These are phyloP conservation scores for Drosophila demipolita DNA, from an alignment of 2,888 invertebrate genomes.

Conservation along the genomic window DNA sequence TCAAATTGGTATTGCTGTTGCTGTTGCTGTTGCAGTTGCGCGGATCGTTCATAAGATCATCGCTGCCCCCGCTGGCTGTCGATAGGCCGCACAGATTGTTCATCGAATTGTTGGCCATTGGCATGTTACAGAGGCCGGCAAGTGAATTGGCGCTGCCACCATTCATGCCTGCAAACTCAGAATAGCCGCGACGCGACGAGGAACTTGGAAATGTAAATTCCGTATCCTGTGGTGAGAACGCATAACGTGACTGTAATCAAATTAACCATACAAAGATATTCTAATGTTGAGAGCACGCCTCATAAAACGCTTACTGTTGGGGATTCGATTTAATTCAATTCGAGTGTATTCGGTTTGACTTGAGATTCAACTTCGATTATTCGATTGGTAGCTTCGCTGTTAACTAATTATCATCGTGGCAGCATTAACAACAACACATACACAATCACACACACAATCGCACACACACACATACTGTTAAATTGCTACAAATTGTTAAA, in stretches of 20 bases:
- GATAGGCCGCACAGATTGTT: conserved; percentile 74
- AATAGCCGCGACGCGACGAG: conserved; percentile 84
- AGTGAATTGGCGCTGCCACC: conserved; percentile 71
- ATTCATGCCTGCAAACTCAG: conserved; percentile 82
- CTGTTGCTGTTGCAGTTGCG: conserved; percentile 82
- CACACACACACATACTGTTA: not conserved
- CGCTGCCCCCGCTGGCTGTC: conserved; percentile 78
- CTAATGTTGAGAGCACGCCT: conserved; percentile 78
- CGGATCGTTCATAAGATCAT: conserved; percentile 68
- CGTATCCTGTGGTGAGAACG: conserved; percentile 86
- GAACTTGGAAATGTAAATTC: conserved; percentile 85
- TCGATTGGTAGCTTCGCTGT: conserved; percentile 21
- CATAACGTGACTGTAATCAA: conserved; percentile 86
- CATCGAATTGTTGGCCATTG: conserved; percentile 78
- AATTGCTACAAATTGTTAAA: conserved; percentile 33
- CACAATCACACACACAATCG: not conserved
- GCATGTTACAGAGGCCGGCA: conserved; percentile 71
- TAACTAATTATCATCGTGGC: conserved; percentile 22
- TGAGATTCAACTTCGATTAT: conserved; percentile 5
- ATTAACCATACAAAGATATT: conserved; percentile 78
- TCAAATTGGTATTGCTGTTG: conserved; percentile 90
- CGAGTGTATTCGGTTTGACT: conserved; percentile 12
- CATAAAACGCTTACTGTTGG: conserved; percentile 67
- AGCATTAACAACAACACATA: conserved; percentile 57
- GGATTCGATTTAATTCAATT: conserved; percentile 16